phyloP scores from a whole-genome alignment of 2,113 vertebrate species.

The Triplophysa dalaica region DNA sequence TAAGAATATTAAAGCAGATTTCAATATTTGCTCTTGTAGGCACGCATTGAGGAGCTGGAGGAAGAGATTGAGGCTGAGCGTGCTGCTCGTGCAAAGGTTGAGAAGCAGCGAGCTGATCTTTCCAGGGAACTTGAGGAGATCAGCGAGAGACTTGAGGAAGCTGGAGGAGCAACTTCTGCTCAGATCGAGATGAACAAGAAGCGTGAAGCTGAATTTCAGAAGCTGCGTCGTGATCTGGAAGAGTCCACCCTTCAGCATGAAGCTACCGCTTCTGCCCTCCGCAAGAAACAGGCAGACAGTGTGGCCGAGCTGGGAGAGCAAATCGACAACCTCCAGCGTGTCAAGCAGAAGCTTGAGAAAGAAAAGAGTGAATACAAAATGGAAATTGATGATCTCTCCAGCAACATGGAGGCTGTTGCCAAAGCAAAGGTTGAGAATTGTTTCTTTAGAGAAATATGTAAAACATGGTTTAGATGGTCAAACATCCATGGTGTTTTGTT shows the following conservation, averaged over 20 bases:
- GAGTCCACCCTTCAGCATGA: constrained; percentile 60
- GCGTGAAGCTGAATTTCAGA: constrained; percentile 60
- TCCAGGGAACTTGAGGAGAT: constrained; percentile 70
- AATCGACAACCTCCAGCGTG: constrained; percentile 59
- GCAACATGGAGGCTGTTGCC: constrained; percentile 53
- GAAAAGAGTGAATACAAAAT: constrained; percentile 60
- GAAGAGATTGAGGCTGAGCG: constrained; percentile 65
- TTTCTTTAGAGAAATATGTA: not conserved
- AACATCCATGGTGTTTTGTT: constrained; percentile 8
- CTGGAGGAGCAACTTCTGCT: constrained; percentile 48
- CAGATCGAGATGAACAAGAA: constrained; percentile 61
- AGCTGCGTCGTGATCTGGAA: constrained; percentile 57
- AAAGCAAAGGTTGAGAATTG: constrained; percentile 43
- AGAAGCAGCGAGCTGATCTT: constrained; percentile 63
- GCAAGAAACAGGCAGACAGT: constrained; percentile 63
- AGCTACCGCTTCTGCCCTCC: constrained; percentile 56
- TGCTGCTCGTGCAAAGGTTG: constrained; percentile 55
- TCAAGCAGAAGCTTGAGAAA: constrained; percentile 61
- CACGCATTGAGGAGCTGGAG: constrained; percentile 50
- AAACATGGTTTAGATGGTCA: not conserved
- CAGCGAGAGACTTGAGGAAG: constrained; percentile 69
- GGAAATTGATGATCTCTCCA: constrained; percentile 57
- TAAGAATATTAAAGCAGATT: not conserved
- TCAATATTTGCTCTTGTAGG: constrained; percentile 5
- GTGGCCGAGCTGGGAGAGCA: constrained; percentile 60